Percentiles rank a stretch among this genome's conserved stretches.
phyloP scores from a whole-genome alignment of 1,140 invertebrate genomes.

The Episyrphus balteatus region DNA sequence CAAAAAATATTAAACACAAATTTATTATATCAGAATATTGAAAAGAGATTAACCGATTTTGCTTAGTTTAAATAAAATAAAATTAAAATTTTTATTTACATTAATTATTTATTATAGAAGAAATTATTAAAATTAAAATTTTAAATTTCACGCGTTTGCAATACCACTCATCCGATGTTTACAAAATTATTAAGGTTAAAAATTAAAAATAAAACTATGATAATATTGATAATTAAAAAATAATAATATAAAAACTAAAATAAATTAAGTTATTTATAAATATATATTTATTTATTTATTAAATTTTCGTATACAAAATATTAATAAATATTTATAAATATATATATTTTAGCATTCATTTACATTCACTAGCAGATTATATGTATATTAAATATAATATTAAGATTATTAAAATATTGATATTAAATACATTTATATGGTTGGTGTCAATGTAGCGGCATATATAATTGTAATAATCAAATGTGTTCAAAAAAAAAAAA shows the following conservation, averaged over 20 bases:
- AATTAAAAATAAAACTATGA: constrained; percentile 1
- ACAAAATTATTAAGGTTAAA: constrained; percentile 15
- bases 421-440: too few species aligned
- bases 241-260: constrained; percentile 10
- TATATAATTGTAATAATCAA: too few species aligned
- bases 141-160: constrained; percentile 13
- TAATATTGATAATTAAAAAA: too few species aligned
- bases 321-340: constrained; percentile 13
- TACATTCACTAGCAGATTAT: constrained; percentile 38
- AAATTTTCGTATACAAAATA: not conserved
- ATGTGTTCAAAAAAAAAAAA: too few species aligned
- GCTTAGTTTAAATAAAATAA: too few species aligned
- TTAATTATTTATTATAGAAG: too few species aligned
- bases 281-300: not conserved
- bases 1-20: constrained; percentile 10
- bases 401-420: too few species aligned
- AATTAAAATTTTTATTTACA: too few species aligned
- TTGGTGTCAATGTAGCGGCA: too few species aligned
- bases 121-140: too few species aligned
- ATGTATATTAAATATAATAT: constrained; percentile 8
- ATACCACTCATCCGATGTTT: constrained; percentile 25
- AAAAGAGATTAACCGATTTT: too few species aligned
- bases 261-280: not conserved
- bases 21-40: too few species aligned
- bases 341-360: constrained; percentile 38